Evolutionary conservation across 2,113 vertebrate genomes (phyloP), one percentile per base, ranked within the genome.

Genomic region (Chauna torquata): DNA sequence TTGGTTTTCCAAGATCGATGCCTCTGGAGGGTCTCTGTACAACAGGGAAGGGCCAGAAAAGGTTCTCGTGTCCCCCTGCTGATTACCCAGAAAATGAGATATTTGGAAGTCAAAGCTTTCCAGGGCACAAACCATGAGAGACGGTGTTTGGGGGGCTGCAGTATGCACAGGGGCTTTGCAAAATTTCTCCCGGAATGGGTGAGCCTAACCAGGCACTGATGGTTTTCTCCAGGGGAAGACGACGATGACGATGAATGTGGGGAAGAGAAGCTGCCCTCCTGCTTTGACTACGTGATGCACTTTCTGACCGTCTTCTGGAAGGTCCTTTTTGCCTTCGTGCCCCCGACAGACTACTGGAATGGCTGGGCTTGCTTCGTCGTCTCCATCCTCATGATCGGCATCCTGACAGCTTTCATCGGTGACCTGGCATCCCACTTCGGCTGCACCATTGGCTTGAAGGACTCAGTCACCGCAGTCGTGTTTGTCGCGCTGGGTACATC

Each of bases 301-400:
- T 99, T 99, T 96, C 98, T 99, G 97, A 99, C 99, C 0, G 98
- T 99, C 85, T 99, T 99, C 98, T 99, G 99, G 99, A 99, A 99
- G 97, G 98, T 99, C 75, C 97, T 99, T 74, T 99, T 99, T 64
- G 99, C 99, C 68, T 98, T 99, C 9, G 99, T 99, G n/a, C 99
- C 99, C 25, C 99, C 99, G 0, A 99, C 99, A 13, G 99, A 99
- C 89, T 99, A 99, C 98, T 99, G 98, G 98, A 99, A 99, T 2
- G 99, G 99, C 92, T 99, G 99, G 99, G 99, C 99, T 6, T 99
- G 99, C 95, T 99, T 99, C 9, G 96, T 98, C 0, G 98, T 99
- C 55, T 99, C 99, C 96, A 99, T 99, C 97, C 91, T 97, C 8
- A 98, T 99, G 98, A 99, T 99, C 0, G 99, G 99, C 55, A 25